Percentiles rank a stretch among this genome's conserved stretches.
These are phyloP conservation scores for Podabrus alpinus DNA, from an alignment of 2,888 invertebrate species.

Conservation along the genomic window DNA sequence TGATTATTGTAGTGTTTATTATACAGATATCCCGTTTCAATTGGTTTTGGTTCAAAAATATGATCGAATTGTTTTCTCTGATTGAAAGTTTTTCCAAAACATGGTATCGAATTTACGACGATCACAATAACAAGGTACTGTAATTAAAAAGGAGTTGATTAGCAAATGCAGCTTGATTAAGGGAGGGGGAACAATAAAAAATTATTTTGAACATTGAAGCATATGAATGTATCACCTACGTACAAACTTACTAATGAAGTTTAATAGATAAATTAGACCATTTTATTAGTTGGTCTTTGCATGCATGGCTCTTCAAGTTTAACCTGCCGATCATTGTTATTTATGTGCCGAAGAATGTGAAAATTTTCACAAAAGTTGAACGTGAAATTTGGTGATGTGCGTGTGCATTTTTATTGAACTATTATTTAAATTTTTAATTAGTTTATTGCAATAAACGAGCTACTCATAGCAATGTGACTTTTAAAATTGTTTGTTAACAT, in stretches of 20 bases:
- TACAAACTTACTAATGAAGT: constrained; percentile 48
- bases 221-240: constrained; percentile 31
- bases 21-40: neutral
- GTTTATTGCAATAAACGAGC: neutral
- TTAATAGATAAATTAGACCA: constrained; percentile 55
- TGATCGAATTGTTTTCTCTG: neutral
- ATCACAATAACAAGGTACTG: constrained; percentile 6
- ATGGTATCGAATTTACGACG: neutral
- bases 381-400: neutral
- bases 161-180: neutral
- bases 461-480: neutral
- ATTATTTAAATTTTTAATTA: neutral
- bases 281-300: constrained; percentile 32
- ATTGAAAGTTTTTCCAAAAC: neutral
- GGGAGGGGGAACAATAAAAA: neutral
- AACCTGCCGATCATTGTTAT: constrained; percentile 13
- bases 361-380: neutral
- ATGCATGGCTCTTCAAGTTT: constrained; percentile 13
- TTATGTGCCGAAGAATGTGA: constrained; percentile 2
- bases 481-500: neutral
- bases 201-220: constrained; percentile 15
- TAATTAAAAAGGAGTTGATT: neutral
- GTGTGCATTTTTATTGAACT: neutral
- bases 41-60: neutral
- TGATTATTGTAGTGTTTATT: neutral